Evolutionary conservation across 1,140 invertebrate genomes (phyloP), one percentile per base, ranked within the genome.

Genomic region (Homarus americanus): DNA sequence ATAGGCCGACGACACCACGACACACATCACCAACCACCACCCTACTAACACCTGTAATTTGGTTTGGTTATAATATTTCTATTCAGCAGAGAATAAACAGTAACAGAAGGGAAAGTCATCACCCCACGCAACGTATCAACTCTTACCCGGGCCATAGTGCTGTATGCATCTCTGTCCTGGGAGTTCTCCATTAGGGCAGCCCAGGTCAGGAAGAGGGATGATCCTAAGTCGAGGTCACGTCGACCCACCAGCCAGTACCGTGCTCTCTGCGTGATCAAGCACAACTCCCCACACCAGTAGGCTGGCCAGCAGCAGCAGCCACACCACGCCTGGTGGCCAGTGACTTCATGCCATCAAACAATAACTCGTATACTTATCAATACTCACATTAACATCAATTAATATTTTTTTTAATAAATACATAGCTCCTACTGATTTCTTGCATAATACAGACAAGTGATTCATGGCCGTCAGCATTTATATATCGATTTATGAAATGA

Each of bases 161-260:
- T 69, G 36, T 34, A 0, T 2, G 78, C 58, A 12, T 24, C 9
- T 2, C 40, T 24, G 12, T 63, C 28, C 28, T 44, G 63, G 3
- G 28, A n/a, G 75, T 88, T 76, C 15, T 82, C 86, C 66, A 88
- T 58, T 5, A 88, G n/a, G 28, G 82, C 49, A 9, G 44, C 78
- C 58, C 53, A 72, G 9, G 58, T 80, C 17, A 28, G 69, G 63
- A 82, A 82, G 24, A 82, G 4, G 24, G 86, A 38, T 5, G 53
- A 49, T 3, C 15, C 28, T 0, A 88, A 20, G 32, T 24, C 20
- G 49, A 82, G 10, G 10, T 15, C 15, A 5, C 75, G 41, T 32
- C 49, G 44, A 7, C 24, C 75, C 12, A 34, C 15, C 12, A 41
- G 20, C 69, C 69, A 53, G 2, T 15, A 4, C 53, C 53, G 24